A percentile compares a stretch with the other conserved stretches of the same genome.
phyloP scores from a whole-genome alignment of 2,113 vertebrate species.

The Nicator chloris region DNA sequence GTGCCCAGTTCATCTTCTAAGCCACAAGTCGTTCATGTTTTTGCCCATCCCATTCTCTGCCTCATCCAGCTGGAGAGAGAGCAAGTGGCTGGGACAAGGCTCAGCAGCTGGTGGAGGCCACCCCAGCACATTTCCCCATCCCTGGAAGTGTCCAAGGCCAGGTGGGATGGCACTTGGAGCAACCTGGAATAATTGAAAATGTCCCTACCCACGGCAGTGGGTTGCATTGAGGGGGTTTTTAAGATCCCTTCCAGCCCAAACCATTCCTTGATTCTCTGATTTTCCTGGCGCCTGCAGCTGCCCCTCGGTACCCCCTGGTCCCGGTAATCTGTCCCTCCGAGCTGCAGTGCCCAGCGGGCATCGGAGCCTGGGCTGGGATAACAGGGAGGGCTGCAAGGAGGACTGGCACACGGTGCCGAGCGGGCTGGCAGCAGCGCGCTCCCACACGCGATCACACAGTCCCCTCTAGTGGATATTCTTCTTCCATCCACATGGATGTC shows the following conservation, averaged over 20 bases:
- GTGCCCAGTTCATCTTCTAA: neutral
- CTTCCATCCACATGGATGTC: neutral
- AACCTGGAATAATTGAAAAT: neutral
- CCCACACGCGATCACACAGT: conserved; percentile 21
- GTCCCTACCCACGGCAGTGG: neutral
- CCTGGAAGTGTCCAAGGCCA: neutral
- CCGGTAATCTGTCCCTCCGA: neutral
- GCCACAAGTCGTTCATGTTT: neutral
- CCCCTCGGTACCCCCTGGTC: fast-evolving
- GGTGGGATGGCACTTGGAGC: neutral
- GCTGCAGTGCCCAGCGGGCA: neutral
- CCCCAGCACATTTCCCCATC: neutral
- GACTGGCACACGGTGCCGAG: neutral
- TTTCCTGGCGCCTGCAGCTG: fast-evolving
- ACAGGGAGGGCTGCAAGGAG: neutral
- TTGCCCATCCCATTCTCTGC: neutral
- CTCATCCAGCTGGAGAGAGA: neutral
- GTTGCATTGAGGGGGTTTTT: neutral
- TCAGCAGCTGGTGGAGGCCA: neutral
- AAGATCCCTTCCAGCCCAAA: neutral
- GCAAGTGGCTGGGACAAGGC: neutral
- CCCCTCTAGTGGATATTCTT: conserved; percentile 56
- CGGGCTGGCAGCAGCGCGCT: neutral
- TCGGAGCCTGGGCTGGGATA: neutral
- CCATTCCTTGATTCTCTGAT: neutral